Percentiles rank a stretch among this genome's conserved stretches.
These are phyloP conservation scores for Campoplex nolae DNA, from an alignment of 2,888 invertebrate genomes.

Conservation along the genomic window DNA sequence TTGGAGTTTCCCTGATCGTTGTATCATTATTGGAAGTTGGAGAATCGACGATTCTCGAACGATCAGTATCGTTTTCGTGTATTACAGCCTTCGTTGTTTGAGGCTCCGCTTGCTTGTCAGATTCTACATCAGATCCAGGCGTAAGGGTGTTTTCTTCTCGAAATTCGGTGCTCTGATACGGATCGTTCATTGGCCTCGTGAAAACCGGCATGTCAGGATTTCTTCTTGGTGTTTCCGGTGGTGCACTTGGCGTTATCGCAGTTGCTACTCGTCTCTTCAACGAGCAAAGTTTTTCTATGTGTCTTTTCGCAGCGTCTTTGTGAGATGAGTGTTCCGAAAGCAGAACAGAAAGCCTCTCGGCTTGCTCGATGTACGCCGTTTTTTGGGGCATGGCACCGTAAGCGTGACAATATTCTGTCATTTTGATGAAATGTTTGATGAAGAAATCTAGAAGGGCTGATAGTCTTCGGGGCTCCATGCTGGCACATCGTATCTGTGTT, in stretches of 20 bases:
- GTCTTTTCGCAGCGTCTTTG: conserved; percentile 86
- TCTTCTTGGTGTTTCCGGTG: conserved; percentile 78
- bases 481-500: conserved; percentile 82
- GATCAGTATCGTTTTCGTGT: conserved; percentile 52
- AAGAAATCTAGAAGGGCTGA: conserved; percentile 89
- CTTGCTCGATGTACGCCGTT: conserved; percentile 89
- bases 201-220: conserved; percentile 76
- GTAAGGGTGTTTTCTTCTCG: conserved; percentile 21
- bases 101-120: conserved; percentile 44
- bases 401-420: conserved; percentile 88
- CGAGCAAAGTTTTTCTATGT: conserved; percentile 85
- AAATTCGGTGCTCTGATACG: conserved; percentile 66
- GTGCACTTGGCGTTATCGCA: conserved; percentile 57
- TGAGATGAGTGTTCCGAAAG: conserved; percentile 87
- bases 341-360: conserved; percentile 88
- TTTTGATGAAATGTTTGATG: conserved; percentile 89
- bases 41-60: conserved; percentile 7
- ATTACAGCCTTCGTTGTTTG: conserved; percentile 48
- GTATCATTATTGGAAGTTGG: neutral
- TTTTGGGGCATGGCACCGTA: conserved; percentile 88
- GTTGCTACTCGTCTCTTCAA: conserved; percentile 65
- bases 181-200: conserved; percentile 72
- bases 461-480: conserved; percentile 87
- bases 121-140: conserved; percentile 34
- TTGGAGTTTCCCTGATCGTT: neutral